Evolutionary conservation across 1,140 invertebrate genomes (phyloP).

Genomic region (Helicoverpa zea): DNA sequence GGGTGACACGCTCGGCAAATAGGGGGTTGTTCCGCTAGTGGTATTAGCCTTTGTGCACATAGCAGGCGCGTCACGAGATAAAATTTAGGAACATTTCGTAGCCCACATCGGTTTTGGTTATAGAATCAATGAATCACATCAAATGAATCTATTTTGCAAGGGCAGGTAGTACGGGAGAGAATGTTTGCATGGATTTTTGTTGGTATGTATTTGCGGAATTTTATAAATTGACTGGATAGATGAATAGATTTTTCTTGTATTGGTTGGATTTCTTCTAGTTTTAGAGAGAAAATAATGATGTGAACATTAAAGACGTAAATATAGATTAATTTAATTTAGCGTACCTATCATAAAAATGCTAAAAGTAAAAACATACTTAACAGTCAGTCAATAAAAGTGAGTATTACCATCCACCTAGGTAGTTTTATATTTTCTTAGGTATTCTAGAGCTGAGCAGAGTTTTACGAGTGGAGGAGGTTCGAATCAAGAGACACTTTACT

Average conservation of each 20-base stretch:
- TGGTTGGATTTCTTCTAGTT: too few relatives aligned
- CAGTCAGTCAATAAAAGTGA: conserved; percentile 24
- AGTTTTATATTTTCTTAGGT: conserved; percentile 34
- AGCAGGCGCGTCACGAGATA: conserved; percentile 43
- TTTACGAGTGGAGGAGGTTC: conserved; percentile 54
- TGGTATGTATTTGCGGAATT: too few relatives aligned
- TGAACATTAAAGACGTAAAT: too few relatives aligned
- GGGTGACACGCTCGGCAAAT: conserved; percentile 57
- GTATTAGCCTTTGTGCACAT: conserved; percentile 51
- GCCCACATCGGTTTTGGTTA: conserved; percentile 2
- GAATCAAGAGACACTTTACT: conserved; percentile 60
- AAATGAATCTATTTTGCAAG: not conserved
- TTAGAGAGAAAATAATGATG: too few relatives aligned
- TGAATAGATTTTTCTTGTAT: too few relatives aligned
- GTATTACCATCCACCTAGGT: conserved; percentile 8
- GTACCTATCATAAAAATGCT: not conserved
- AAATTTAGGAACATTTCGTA: conserved; percentile 21
- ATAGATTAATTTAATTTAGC: too few relatives aligned
- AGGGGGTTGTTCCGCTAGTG: conserved; percentile 54
- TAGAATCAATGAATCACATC: conserved; percentile 11
- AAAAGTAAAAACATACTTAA: not conserved
- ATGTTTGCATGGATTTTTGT: not conserved
- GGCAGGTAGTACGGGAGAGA: not conserved
- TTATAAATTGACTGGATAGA: too few relatives aligned
- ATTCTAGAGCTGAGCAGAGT: conserved; percentile 22